Base-by-base conservation (phyloP, 2,797 vertebrate genomes). In the Staurois parvus region DNA sequence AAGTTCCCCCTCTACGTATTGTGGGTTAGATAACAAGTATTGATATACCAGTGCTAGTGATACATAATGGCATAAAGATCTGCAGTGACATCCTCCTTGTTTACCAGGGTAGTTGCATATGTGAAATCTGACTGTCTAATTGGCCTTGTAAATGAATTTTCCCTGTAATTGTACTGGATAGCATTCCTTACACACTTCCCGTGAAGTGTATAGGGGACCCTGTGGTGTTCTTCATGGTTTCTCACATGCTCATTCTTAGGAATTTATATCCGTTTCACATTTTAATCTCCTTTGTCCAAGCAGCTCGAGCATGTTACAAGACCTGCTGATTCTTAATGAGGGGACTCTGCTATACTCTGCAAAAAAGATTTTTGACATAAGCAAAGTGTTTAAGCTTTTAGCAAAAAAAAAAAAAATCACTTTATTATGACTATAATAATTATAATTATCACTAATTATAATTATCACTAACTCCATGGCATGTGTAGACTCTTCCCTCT, bases 181-280 rank as follows among this genome's bases (percentile, higher is more conserved):
- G 52, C 52, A 59, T n/a, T 59, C 21, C 52, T 2, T 19, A 52
- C 13, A 59, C 29, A 66, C 26, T 29, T 66, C 26, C 64, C 29
- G 64, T 59, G 79, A 82, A 76, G 66, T 42, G 13, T n/a, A 64
- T 42, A n/a, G 34, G 15, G 34, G 13, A 72, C 62, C 79, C 79
- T 82, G 79, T 34, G 52, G 85, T 82, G 79, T n/a, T 72, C 67
- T 77, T 77, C 64, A 76, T 81, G 40, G n/a, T 34, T 76, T 85
- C 40, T 85, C 78, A 85, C 72, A 28, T 81, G 84, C 66, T 34
- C 30, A 29, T 72, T 76, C 74, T 45, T 3, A 76, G 68, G 79
- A 86, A 86, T 86, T 82, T 82, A 86, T 76, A 86, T 82, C 84
- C 79, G n/a, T 72, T 86, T 81, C 45, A 30, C 74, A 82, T 81